Base-by-base conservation (phyloP, 2,888 invertebrate species). In the Andrena bicolor region DNA sequence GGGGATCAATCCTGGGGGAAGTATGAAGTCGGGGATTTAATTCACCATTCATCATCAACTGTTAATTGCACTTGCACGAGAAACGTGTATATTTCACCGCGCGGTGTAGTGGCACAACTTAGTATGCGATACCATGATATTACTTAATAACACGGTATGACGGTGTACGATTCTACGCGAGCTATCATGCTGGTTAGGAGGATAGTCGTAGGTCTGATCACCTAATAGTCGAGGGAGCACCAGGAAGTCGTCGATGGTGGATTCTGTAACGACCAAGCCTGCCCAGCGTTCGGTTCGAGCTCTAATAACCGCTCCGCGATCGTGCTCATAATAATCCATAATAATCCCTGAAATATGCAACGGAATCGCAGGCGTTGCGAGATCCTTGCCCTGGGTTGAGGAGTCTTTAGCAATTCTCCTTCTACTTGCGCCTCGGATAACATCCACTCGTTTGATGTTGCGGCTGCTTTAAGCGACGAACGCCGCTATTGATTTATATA, bases 171-270 rank as follows among this genome's bases (percentile, higher is more conserved):
- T 77, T 66, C 51, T 51, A 32, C 51, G 4, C 5, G 13, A 49
- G 23, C 58, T 26, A 49, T 35, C 74, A 32, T 49, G 28, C 23
- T 26, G 13, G 23, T 7, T n/a, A 20, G 32, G 6, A 20, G 32
- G 6, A 56, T 16, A 53, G 23, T 61, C 66, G 30, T 61, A 70
- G 16, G 28, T 32, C 7, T 30, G 78, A 78, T 80, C 72, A 3
- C 49, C 35, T 73, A 79, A 81, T 73, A 79, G 69, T 56, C 23
- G 64, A 64, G 63, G 49, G 41, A 71, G 69, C 69, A 73, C 48
- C 68, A 73, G 80, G 80, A 81, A 81, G 79, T 60, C 35, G 72
- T 78, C 56, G 64, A 16, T 53, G 60, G 32, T 32, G 49, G 56
- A 35, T 28, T 69, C 32, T 8, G 30, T 70, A 65, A 80, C 77